These are phyloP conservation scores for Agrotis exclamationis DNA, from an alignment of 2,888 invertebrate species.

Conservation along the genomic window DNA sequence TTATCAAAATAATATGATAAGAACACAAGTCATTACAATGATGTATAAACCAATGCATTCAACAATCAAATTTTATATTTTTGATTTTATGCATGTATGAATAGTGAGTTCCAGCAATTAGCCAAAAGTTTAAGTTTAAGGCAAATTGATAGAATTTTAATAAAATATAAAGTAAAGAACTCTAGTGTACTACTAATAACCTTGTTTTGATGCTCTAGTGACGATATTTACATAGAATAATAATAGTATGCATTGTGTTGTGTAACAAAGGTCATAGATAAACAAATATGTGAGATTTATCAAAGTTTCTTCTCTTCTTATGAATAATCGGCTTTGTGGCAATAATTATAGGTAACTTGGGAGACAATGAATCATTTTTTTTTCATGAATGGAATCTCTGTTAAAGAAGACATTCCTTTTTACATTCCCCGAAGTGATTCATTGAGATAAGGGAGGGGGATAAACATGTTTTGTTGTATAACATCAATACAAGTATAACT, in stretches of 20 bases:
- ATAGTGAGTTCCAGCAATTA: too few species aligned
- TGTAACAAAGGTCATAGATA: slow-evolving; percentile 15
- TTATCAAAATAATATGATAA: not conserved
- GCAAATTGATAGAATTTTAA: too few species aligned
- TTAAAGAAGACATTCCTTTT: too few species aligned
- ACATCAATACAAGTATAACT: too few species aligned
- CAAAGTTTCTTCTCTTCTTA: not conserved
- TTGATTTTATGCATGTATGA: too few species aligned
- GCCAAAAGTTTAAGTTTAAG: not conserved
- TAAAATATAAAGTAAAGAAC: too few species aligned
- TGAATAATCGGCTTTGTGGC: not conserved
- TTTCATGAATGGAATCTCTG: not conserved
- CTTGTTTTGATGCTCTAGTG: slow-evolving; percentile 8
- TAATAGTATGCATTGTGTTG: slow-evolving; percentile 8
- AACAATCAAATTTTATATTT: too few species aligned
- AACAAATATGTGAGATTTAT: not conserved
- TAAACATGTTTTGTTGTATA: too few species aligned
- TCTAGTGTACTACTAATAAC: not conserved
- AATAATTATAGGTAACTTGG: not conserved
- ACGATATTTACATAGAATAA: not conserved
- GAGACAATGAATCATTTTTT: not conserved
- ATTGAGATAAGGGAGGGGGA: too few species aligned
- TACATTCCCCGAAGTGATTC: too few species aligned
- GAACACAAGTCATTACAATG: not conserved
- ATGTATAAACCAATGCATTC: not conserved